Base-by-base conservation (phyloP, 1,140 invertebrate species). In the Maniola jurtina region DNA sequence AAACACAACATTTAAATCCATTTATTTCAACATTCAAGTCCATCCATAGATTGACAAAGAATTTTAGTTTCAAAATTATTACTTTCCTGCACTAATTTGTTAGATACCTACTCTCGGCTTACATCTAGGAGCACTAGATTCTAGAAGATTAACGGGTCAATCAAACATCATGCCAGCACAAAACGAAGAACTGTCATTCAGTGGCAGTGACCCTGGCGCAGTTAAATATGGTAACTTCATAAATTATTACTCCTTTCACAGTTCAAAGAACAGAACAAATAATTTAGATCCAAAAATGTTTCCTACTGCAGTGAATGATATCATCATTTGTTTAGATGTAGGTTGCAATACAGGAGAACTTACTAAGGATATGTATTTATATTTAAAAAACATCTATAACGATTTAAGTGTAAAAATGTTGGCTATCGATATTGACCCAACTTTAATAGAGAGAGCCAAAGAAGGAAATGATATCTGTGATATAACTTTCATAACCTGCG, bases 231-330 rank as follows among this genome's bases (percentile, higher is more conserved):
- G 96, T 68, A 97, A 97, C 86, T 97, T 97, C 76, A 96, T 95
- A 66, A 96, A 96, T 91, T 97, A 97, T 80, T 97, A 97, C 83
- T 89, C 94, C 76, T 97, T 97, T 83, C 95, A 96, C 89, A 92
- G 94, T 54, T 91, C 93, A 33, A 86, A 92, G 61, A 93, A 94
- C 68, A 92, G 96, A 73, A 90, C 95, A 33, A 89, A 91, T 56
- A 89, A 94, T 69, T 87, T 97, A 73, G 92, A 95, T 48, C 74
- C 75, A 61, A 75, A 91, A 71, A 88, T 95, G 79, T 95, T 95
- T 93, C 82, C 83, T 54, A 52, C 69, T 36, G 47, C 48, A 36
- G 50, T 78, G 59, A 57, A 66, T 58, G 70, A 83, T 59, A 83
- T 91, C 69, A 93, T 93, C 70, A 47, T 93, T 58, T 93, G 92